Evolutionary conservation across 2,113 vertebrate genomes (phyloP), one percentile per base, ranked within the genome.

Genomic region (Oceanodroma tethys): DNA sequence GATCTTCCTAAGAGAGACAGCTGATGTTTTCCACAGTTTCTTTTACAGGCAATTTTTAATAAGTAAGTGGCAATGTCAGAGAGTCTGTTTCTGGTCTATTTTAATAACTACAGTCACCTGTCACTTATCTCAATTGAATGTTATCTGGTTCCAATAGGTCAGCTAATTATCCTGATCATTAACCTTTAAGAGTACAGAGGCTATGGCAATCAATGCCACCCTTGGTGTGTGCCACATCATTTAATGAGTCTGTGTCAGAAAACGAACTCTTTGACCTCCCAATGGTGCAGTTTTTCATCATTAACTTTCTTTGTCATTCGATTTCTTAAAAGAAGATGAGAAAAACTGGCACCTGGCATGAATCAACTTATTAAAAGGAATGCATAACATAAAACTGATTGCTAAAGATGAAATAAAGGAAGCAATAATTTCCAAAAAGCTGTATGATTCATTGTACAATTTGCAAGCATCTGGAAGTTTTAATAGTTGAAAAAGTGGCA

Each of bases 151-250:
- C 83, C 88, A 94, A 56, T 92, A 95, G 92, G 93, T 92, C 86
- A 96, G 74, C 42, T 92, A 97, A 97, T 97, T 97, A 97, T 92
- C 82, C 72, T 94, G 93, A 95, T 97, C 78, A 96, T 97, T 97
- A 97, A 88, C 92, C 93, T 97, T 97, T 97, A 96, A 92, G 58
- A 95, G 80, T 83, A 95, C 70, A 93, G 87, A 88, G 87, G 85
- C 63, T 93, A 67, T 73, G 58, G 22, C 90, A 90, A 96, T 96
- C 91, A 96, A 74, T 94, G 91, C 75, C 79, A 88, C 78, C 82
- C 43, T 72, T 74, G 40, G 45, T 85, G 82, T 86, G 19, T 58
- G 65, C 62, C 70, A 86, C 40, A 68, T 95, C 67, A 60, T 88
- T 59, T 95, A 97, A 94, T 96, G 81, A 97, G 71, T 71, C 50